Evolutionary conservation across 2,888 invertebrate species (phyloP).

Genomic region (Brachyptera risi): DNA sequence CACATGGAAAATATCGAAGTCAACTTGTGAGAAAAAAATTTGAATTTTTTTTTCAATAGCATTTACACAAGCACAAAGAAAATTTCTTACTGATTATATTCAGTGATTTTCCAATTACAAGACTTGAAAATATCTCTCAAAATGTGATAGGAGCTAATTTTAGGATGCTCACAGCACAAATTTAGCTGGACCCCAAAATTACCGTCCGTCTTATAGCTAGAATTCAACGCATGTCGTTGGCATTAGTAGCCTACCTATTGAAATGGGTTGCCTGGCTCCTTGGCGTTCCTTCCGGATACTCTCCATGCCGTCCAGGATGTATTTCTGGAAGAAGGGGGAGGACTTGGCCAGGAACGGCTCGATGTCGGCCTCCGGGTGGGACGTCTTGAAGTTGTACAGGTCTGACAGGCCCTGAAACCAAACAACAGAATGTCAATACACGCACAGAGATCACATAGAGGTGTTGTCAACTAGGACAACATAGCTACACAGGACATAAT

Average conservation of each 20-base stretch:
- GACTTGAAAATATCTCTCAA: too few species aligned
- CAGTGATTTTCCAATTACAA: too few species aligned
- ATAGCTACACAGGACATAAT: too few species aligned
- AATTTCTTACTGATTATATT: too few species aligned
- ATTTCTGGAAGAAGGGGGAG: conserved; percentile 81
- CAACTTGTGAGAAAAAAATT: too few species aligned
- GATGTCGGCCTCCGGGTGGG: conserved; percentile 79
- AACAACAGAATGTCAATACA: too few species aligned
- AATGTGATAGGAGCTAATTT: too few species aligned
- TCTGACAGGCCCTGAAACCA: conserved; percentile 65
- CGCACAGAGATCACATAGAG: not conserved
- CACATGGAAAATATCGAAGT: too few species aligned
- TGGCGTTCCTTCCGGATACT: conserved; percentile 44
- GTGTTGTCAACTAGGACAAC: not conserved
- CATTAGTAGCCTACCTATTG: not conserved
- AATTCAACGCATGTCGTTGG: not conserved
- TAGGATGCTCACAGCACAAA: not conserved
- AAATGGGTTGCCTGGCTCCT: not conserved
- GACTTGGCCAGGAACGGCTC: conserved; percentile 80
- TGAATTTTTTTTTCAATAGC: too few species aligned
- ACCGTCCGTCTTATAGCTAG: not conserved
- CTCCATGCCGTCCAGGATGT: conserved; percentile 72
- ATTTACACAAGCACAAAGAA: too few species aligned
- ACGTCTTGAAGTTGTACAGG: conserved; percentile 72
- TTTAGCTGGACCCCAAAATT: not conserved